Percentiles rank a stretch among this genome's conserved stretches.
Evolutionary conservation across 1,140 invertebrate species (phyloP).

Genomic region (Drosophila parabipectinata): DNA sequence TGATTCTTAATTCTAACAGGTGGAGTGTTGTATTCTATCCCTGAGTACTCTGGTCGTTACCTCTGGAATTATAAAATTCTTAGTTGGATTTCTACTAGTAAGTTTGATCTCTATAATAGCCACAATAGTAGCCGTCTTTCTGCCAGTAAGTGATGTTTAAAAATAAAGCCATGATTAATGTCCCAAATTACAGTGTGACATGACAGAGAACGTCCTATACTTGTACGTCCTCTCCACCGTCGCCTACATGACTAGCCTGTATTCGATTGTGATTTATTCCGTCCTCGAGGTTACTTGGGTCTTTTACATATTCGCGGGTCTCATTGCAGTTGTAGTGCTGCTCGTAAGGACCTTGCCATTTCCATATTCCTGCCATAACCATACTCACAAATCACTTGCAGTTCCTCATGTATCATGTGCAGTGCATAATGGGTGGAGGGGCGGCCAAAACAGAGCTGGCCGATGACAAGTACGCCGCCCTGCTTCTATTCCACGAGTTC

Average conservation of each 20-base stretch:
- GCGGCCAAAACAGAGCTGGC: constrained; percentile 15
- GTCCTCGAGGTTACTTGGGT: constrained; percentile 13
- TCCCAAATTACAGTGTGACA: constrained; percentile 28
- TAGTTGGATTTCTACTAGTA: constrained; percentile 18
- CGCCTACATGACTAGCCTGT: constrained; percentile 40
- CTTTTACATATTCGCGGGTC: constrained; percentile 37
- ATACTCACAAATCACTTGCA: constrained; percentile 53
- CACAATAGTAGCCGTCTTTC: neutral
- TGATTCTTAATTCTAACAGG: constrained; percentile 4
- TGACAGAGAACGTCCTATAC: constrained; percentile 26
- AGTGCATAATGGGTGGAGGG: constrained; percentile 48
- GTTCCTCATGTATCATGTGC: constrained; percentile 68
- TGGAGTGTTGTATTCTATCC: constrained; percentile 33
- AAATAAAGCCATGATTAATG: neutral
- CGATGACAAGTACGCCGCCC: constrained; percentile 53
- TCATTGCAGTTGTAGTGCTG: constrained; percentile 28
- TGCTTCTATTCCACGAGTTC: constrained; percentile 67
- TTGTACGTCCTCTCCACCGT: constrained; percentile 18
- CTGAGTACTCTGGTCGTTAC: constrained; percentile 8
- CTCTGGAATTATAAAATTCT: neutral
- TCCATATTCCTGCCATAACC: neutral
- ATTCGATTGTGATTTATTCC: constrained; percentile 15
- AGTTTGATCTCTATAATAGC: constrained; percentile 19
- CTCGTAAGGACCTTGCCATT: constrained; percentile 44
- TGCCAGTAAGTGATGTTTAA: constrained; percentile 32